Base-by-base conservation (phyloP, 2,113 vertebrate species). In the Boulengeromyrus knoepffleri region DNA sequence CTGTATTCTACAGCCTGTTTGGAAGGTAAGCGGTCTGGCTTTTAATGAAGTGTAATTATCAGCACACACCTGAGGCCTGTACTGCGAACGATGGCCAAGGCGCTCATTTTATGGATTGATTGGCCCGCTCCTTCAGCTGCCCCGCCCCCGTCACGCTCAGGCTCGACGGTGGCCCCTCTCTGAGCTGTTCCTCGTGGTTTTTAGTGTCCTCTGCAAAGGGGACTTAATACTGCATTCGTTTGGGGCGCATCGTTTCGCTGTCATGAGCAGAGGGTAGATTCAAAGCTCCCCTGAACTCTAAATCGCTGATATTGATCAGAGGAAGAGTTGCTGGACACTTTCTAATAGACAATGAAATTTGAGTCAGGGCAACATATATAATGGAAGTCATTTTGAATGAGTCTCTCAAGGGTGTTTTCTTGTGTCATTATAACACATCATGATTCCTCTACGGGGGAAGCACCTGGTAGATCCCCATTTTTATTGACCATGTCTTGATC, bases 301-400 rank as follows among this genome's bases (percentile, higher is more conserved):
- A 49, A 85, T 50, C 27, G 84, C 84, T n/a, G 42, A 85, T 45
- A 85, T 85, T 47, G 46, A 85, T 85, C 84, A 85, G 24, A 85
- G n/a, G 27, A 12, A n/a, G 70, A 85, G 45, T n/a, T 27, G 42
- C 21, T 27, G 24, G 5, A 50, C 47, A 27, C 21, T 50, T 85
- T n/a, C 21, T 50, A 85, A 84, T 46, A 46, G 24, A 24, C 12
- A 4, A 45, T 45, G 24, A 17, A 47, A 19, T 85, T 13, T 85
- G 49, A 85, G 6, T 13, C 46, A 85, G 24, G 24, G 46, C 83
- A 49, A 85, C 21, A 3, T 50, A 47, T n/a, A 85, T 47, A 46
- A 85, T 47, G 21, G 46, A 21, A 47, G 45, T 85, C 3, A 47
- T 85, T 85, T 47, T 27, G 24, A 85, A 85, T n/a, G 42, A 85